phyloP scores from a whole-genome alignment of 2,113 vertebrate species.

The Gnathochromis pfefferi region DNA sequence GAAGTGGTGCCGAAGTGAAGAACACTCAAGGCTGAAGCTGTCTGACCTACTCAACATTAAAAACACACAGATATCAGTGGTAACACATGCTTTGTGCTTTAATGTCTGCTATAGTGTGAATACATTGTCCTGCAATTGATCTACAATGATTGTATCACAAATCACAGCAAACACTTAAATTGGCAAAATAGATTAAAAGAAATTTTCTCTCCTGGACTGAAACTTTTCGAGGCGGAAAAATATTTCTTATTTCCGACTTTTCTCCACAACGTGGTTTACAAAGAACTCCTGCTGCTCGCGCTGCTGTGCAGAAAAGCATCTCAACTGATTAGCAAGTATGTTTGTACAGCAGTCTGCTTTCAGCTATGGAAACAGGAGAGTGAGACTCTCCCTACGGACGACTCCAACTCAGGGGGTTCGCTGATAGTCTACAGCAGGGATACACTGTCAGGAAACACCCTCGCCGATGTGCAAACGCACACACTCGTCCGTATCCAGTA shows the following conservation, averaged over 20 bases:
- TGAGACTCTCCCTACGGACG: not conserved
- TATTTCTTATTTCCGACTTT: not conserved
- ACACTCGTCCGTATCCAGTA: not conserved
- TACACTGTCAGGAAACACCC: not conserved
- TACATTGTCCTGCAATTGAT: not conserved
- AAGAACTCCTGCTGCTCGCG: not conserved
- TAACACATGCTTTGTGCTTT: not conserved
- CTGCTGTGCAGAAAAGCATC: not conserved
- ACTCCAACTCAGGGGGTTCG: not conserved
- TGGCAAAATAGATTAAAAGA: fast-evolving
- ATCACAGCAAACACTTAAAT: not conserved
- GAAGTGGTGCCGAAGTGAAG: not conserved
- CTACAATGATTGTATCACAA: not conserved
- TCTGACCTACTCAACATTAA: not conserved
- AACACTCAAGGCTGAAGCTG: not conserved
- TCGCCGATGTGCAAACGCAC: not conserved
- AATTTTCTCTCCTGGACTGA: not conserved
- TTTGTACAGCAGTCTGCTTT: constrained; percentile 1
- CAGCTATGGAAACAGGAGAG: constrained; percentile 6
- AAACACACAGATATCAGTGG: not conserved
- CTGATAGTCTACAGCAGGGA: constrained; percentile 30
- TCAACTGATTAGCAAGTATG: constrained; percentile 9
- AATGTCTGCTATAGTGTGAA: not conserved
- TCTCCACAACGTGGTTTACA: not conserved
- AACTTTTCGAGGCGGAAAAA: not conserved